Percentiles rank a stretch among this genome's conserved stretches.
Conservation (phyloP, 2,797 vertebrate genomes). For the Clarias pachynema region DNA sequence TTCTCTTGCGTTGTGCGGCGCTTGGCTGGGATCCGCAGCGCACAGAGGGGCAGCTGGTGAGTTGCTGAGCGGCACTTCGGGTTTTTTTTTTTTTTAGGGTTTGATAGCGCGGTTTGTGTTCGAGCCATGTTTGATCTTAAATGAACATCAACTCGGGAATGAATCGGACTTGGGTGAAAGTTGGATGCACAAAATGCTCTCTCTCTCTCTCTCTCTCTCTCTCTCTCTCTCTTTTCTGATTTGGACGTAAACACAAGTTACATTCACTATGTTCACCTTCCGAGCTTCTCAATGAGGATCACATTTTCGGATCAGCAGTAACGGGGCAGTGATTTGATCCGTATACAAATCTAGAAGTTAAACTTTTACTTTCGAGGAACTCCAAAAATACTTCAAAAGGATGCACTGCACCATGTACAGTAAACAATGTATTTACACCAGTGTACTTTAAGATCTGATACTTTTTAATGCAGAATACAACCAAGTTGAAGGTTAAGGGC, state of each 20-base stretch:
- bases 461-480: not conserved
- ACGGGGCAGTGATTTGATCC: not conserved
- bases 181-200: no score
- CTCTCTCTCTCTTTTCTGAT: no score
- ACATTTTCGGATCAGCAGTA: no score
- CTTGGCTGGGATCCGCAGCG: conserved; percentile 48
- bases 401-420: not conserved
- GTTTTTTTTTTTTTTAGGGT: not conserved
- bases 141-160: not conserved
- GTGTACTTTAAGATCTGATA: not conserved
- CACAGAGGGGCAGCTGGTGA: conserved; percentile 58
- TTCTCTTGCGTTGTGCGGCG: conserved; percentile 51
- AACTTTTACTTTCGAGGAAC: not conserved
- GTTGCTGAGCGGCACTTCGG: conserved; percentile 44
- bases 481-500: not conserved
- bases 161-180: not conserved
- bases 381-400: not conserved
- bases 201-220: no score
- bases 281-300: not conserved
- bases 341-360: not conserved
- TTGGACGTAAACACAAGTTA: no score
- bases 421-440: not conserved
- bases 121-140: not conserved
- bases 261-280: not conserved
- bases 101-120: not conserved